Conservation (phyloP, 2,113 vertebrate genomes). For the Otus sunia region DNA sequence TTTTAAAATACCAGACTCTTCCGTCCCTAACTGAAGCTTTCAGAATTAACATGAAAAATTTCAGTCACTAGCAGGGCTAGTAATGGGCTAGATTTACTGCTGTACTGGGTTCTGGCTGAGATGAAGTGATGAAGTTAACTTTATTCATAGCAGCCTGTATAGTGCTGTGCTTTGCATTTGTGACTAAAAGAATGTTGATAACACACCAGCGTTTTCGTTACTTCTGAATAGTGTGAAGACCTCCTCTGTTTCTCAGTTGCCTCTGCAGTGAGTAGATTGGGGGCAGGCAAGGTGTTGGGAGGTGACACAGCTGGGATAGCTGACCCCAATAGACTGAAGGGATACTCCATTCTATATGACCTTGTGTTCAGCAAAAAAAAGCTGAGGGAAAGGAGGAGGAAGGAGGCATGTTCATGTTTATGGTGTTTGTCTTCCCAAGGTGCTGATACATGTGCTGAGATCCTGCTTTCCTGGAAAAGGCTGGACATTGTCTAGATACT, state of each 20-base stretch:
- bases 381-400: neutral
- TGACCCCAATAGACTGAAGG: rapidly evolving
- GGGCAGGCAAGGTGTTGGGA: neutral
- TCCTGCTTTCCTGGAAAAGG: neutral
- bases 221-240: neutral
- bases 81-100: neutral
- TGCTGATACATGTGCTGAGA: neutral
- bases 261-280: neutral
- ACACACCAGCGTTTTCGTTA: neutral
- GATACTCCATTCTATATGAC: rapidly evolving
- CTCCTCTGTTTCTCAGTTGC: neutral
- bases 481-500: neutral
- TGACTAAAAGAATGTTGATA: neutral
- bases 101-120: neutral
- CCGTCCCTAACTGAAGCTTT: neutral
- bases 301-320: neutral
- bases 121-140: rapidly evolving
- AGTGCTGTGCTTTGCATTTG: rapidly evolving
- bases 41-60: neutral
- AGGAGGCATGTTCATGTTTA: rapidly evolving
- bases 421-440: neutral
- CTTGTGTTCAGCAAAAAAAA: neutral
- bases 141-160: neutral
- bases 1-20: neutral
- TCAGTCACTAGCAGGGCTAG: neutral